Percentiles rank a stretch among this genome's conserved stretches.
Evolutionary conservation across 2,888 invertebrate species (phyloP).

Genomic region (Eilema sororculum): DNA sequence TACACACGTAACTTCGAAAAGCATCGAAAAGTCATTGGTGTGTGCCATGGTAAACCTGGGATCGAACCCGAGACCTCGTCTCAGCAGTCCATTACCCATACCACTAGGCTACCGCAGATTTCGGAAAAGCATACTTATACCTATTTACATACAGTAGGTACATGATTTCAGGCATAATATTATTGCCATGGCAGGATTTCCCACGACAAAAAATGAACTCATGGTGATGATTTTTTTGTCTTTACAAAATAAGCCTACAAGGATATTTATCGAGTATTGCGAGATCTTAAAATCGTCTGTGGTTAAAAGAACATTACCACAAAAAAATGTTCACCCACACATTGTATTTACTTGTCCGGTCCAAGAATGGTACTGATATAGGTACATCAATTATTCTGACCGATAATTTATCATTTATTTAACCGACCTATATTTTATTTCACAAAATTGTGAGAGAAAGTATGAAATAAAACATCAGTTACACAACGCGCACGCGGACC

Average conservation of each 20-base stretch:
- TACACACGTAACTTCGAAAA: too few relatives aligned
- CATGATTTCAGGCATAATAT: background rate
- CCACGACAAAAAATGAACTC: background rate
- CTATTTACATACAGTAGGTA: too few relatives aligned
- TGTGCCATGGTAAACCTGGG: too few relatives aligned
- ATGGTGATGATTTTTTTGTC: background rate
- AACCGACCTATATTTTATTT: slow-evolving; percentile 1
- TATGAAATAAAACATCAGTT: background rate
- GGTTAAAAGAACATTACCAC: too few relatives aligned
- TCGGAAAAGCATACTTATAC: too few relatives aligned
- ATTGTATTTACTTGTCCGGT: background rate
- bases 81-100: too few relatives aligned
- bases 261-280: background rate
- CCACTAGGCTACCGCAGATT: too few relatives aligned
- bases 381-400: background rate
- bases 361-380: background rate
- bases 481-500: background rate
- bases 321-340: background rate
- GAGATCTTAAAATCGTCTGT: background rate
- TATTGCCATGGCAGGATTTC: too few relatives aligned
- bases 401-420: background rate
- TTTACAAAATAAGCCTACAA: background rate
- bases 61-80: too few relatives aligned
- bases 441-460: background rate
- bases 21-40: too few relatives aligned